phyloP scores from a whole-genome alignment of 2,113 vertebrate genomes.

The Melanotaenia duboulayi region DNA sequence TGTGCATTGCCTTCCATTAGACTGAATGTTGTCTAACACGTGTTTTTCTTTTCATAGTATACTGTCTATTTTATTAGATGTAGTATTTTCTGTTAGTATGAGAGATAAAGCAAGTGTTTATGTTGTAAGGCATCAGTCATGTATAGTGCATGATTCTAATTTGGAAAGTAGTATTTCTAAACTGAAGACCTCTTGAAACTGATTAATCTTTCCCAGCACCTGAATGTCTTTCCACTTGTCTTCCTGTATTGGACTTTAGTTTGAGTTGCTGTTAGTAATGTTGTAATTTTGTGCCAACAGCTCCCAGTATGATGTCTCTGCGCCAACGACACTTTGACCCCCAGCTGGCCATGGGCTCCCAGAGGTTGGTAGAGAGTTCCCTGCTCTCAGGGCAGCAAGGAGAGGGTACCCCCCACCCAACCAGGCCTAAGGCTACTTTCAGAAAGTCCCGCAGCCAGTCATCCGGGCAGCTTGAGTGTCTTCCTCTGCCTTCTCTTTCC shows the following conservation, averaged over 20 bases:
- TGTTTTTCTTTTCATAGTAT: not conserved
- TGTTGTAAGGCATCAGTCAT: not conserved
- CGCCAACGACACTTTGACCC: conserved; percentile 95
- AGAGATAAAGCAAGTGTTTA: conserved; percentile 22
- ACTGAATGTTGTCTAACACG: not conserved
- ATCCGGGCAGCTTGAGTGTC: conserved; percentile 87
- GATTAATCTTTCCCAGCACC: not conserved
- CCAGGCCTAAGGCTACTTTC: conserved; percentile 83
- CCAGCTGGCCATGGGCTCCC: conserved; percentile 91
- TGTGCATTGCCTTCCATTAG: not conserved
- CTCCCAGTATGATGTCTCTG: conserved; percentile 91
- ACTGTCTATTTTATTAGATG: too few relatives aligned
- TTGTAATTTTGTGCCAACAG: conserved; percentile 82
- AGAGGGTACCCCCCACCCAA: conserved; percentile 72
- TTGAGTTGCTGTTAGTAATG: conserved; percentile 26
- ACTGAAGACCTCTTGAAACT: not conserved
- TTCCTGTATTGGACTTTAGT: not conserved
- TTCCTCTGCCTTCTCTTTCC: conserved; percentile 80
- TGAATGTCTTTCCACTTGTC: conserved; percentile 27
- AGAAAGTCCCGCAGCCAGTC: conserved; percentile 89
- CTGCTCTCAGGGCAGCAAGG: conserved; percentile 82
- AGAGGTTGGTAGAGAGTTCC: conserved; percentile 98
- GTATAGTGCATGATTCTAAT: not conserved
- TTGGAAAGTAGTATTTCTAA: not conserved
- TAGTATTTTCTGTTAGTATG: not conserved